Evolutionary conservation across 2,113 vertebrate species (phyloP).

Genomic region (Amia ocellicauda): DNA sequence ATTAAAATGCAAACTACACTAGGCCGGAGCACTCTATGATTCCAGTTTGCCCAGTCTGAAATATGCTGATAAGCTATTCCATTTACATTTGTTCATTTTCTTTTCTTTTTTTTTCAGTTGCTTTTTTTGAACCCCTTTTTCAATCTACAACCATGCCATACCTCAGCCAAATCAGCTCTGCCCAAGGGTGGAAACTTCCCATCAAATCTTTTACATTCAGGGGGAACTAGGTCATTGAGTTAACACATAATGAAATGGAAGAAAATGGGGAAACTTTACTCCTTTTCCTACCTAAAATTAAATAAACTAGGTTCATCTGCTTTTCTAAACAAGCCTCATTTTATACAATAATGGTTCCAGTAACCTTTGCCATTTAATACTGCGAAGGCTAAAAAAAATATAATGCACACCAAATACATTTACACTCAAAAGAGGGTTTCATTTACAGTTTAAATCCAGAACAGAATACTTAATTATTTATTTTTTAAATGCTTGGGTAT

Average conservation of each 20-base stretch:
- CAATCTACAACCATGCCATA: constrained; percentile 16
- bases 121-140: constrained; percentile 26
- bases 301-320: background rate
- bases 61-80: constrained; percentile 43
- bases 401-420: no score
- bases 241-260: constrained; percentile 7
- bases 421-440: no score
- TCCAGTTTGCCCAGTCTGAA: constrained; percentile 30
- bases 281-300: background rate
- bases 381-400: no score
- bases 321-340: constrained; percentile 1
- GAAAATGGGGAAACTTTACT: background rate
- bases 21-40: constrained; percentile 1
- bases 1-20: constrained; percentile 38
- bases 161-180: constrained; percentile 12
- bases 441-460: no score
- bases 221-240: background rate
- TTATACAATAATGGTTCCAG: background rate
- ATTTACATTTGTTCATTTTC: constrained; percentile 30
- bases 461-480: no score
- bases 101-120: constrained; percentile 25
- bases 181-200: constrained; percentile 1
- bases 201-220: background rate
- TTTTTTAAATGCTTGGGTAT: no score
- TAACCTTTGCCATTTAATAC: no score